Percentiles rank a stretch among this genome's conserved stretches.
phyloP scores from a whole-genome alignment of 2,888 invertebrate genomes.

The Epinotia bilunana region DNA sequence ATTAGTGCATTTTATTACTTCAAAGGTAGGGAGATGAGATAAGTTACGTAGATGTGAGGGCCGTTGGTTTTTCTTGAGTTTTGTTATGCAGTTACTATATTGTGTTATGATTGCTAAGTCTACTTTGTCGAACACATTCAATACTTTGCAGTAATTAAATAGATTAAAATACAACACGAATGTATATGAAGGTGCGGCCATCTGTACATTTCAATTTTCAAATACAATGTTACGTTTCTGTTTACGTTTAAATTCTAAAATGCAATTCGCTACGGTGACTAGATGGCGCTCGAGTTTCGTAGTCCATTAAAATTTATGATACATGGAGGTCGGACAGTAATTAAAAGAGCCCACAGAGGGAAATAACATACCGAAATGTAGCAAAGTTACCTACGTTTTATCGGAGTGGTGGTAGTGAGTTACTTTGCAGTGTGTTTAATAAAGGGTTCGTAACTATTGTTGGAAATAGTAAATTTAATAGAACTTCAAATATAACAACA shows the following conservation, averaged over 20 bases:
- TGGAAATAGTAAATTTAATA: not conserved
- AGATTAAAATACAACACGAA: too few relatives aligned
- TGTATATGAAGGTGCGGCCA: not conserved
- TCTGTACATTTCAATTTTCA: conserved; percentile 48
- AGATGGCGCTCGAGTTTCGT: conserved; percentile 55
- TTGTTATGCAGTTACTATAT: too few relatives aligned
- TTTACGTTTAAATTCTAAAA: conserved; percentile 70
- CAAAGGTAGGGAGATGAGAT: too few relatives aligned
- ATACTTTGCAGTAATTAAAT: too few relatives aligned
- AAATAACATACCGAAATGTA: conserved; percentile 67
- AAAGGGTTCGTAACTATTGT: conserved; percentile 11
- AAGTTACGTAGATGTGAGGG: too few relatives aligned
- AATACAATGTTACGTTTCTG: conserved; percentile 49
- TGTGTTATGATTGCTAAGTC: too few relatives aligned
- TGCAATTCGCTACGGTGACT: conserved; percentile 66
- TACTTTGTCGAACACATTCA: too few relatives aligned
- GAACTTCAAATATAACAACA: not conserved
- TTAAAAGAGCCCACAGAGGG: conserved; percentile 78
- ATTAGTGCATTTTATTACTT: too few relatives aligned
- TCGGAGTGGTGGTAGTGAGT: conserved; percentile 49
- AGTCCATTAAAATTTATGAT: conserved; percentile 82
- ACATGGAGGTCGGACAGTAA: conserved; percentile 74
- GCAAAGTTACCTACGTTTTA: conserved; percentile 62
- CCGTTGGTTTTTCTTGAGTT: too few relatives aligned
- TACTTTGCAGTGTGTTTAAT: conserved; percentile 56